These are phyloP conservation scores for Lithobates sylvaticus DNA, from an alignment of 2,797 vertebrate species.

Conservation along the genomic window DNA sequence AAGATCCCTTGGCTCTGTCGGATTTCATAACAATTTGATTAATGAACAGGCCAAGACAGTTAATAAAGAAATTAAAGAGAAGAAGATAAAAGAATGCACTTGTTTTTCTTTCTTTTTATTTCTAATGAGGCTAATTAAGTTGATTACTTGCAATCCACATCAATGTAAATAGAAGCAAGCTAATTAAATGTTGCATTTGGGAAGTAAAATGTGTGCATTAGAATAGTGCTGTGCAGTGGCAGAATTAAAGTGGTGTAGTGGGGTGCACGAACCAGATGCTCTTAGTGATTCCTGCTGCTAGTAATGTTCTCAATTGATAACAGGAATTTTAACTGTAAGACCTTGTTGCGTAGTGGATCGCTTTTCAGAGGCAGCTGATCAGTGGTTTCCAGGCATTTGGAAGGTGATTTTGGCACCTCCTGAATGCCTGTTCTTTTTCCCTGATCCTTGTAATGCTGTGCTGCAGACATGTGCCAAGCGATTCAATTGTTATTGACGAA, in stretches of 20 bases:
- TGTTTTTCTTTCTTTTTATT: background rate
- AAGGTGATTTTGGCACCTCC: too few relatives aligned
- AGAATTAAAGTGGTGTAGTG: background rate
- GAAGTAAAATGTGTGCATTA: background rate
- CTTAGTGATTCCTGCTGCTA: too few relatives aligned
- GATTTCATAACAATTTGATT: constrained; percentile 1
- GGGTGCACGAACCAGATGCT: too few relatives aligned
- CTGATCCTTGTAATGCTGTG: too few relatives aligned
- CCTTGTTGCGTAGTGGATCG: too few relatives aligned
- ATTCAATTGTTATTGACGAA: too few relatives aligned
- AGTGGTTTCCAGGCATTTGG: too few relatives aligned
- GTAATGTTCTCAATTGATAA: too few relatives aligned
- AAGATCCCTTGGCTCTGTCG: background rate
- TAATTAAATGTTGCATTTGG: background rate
- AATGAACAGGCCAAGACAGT: background rate
- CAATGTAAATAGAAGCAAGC: constrained; percentile 1
- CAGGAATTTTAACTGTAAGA: too few relatives aligned
- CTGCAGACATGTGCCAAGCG: too few relatives aligned
- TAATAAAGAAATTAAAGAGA: constrained; percentile 13
- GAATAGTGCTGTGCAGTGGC: background rate
- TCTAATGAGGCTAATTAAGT: constrained; percentile 16
- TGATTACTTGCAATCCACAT: background rate
- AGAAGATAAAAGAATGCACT: background rate
- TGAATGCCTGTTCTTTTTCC: too few relatives aligned
- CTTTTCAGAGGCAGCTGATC: too few relatives aligned